Evolutionary conservation across 2,888 invertebrate species (phyloP).

Genomic region (Dendrolimus houi): DNA sequence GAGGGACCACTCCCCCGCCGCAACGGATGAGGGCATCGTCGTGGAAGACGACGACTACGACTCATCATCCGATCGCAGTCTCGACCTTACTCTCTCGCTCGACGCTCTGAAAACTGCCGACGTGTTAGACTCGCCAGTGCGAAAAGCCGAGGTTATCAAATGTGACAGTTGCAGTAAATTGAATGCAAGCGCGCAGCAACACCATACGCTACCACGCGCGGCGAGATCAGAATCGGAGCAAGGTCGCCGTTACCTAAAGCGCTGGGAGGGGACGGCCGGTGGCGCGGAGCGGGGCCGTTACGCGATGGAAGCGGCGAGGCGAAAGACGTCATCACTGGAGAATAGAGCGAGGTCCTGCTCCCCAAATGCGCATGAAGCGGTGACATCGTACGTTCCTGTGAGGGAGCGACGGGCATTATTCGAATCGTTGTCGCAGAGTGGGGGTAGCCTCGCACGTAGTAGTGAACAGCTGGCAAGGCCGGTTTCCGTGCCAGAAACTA

Average conservation of each 20-base stretch:
- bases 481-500: conserved; percentile 43
- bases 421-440: conserved; percentile 80
- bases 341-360: conserved; percentile 64
- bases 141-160: conserved; percentile 61
- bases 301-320: conserved; percentile 58
- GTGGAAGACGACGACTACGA: conserved; percentile 74
- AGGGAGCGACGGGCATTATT: conserved; percentile 82
- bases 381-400: conserved; percentile 82
- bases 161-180: conserved; percentile 67
- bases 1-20: conserved; percentile 66
- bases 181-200: conserved; percentile 39
- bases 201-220: conserved; percentile 64
- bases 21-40: conserved; percentile 72
- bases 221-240: conserved; percentile 57
- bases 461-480: conserved; percentile 77
- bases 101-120: conserved; percentile 66
- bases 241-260: conserved; percentile 60
- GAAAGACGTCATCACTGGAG: conserved; percentile 59
- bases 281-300: conserved; percentile 57
- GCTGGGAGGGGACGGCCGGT: conserved; percentile 63
- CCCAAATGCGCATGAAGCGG: conserved; percentile 60
- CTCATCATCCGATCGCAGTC: conserved; percentile 75
- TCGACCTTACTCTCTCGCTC: conserved; percentile 68
- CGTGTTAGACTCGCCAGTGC: conserved; percentile 55
- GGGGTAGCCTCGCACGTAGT: conserved; percentile 78